These are phyloP conservation scores for Oncorhynchus gorbuscha DNA, from an alignment of 2,113 vertebrate species.

Conservation along the genomic window DNA sequence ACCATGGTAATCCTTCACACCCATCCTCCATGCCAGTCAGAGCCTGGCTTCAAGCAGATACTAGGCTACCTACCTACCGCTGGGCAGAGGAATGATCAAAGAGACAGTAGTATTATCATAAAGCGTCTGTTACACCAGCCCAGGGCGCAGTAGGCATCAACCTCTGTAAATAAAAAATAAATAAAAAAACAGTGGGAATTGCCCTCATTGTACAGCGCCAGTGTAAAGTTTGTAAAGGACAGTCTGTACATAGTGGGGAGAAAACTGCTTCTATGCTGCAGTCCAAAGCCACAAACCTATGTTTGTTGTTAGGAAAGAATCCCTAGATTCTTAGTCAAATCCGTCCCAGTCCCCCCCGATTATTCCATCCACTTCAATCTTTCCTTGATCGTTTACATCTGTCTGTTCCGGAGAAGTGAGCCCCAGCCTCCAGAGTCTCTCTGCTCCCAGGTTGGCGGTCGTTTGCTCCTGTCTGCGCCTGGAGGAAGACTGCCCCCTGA, in stretches of 20 bases:
- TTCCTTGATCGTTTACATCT: slow-evolving; percentile 32
- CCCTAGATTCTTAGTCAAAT: too few species aligned
- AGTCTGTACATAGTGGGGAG: too few species aligned
- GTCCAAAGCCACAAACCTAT: background rate
- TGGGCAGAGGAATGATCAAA: background rate
- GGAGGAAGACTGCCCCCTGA: slow-evolving; percentile 66
- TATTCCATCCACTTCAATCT: background rate
- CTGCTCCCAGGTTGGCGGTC: slow-evolving; percentile 61
- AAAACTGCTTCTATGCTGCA: background rate
- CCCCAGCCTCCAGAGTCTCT: slow-evolving; percentile 41
- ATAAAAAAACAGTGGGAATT: too few species aligned
- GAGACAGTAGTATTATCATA: too few species aligned
- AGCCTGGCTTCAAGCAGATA: background rate
- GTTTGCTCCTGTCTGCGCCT: slow-evolving; percentile 66
- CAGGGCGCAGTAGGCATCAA: background rate
- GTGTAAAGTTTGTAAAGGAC: too few species aligned
- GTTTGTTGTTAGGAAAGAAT: background rate
- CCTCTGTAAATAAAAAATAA: too few species aligned
- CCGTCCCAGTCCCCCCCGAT: background rate
- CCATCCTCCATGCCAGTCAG: slow-evolving; percentile 15
- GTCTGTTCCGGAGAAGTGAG: slow-evolving; percentile 40
- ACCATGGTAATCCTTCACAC: slow-evolving; percentile 8
- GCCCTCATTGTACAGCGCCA: too few species aligned
- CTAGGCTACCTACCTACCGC: background rate
- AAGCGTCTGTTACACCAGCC: background rate